Percentiles rank a stretch among this genome's conserved stretches.
Evolutionary conservation across 2,113 vertebrate species (phyloP).

Genomic region (Uropsilus gracilis): DNA sequence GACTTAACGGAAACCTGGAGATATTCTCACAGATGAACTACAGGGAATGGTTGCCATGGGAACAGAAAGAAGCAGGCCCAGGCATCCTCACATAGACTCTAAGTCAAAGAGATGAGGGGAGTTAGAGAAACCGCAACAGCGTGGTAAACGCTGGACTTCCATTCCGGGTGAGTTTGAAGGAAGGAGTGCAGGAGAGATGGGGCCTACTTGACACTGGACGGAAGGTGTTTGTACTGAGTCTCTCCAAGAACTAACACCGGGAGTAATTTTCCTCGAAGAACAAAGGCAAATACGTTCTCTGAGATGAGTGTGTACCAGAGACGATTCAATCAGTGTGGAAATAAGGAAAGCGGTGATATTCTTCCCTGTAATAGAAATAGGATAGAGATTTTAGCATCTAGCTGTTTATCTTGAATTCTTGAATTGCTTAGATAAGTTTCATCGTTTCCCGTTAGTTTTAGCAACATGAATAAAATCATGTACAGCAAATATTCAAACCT

Average conservation of each 20-base stretch:
- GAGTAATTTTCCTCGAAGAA: background rate
- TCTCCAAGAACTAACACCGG: background rate
- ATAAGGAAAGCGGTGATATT: background rate
- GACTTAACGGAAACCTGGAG: slow-evolving; percentile 45
- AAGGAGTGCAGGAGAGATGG: background rate
- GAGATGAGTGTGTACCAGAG: background rate
- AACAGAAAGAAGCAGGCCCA: slow-evolving; percentile 30
- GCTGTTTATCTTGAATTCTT: background rate
- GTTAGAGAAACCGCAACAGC: slow-evolving; percentile 16
- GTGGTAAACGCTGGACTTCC: slow-evolving; percentile 41
- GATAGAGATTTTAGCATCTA: background rate
- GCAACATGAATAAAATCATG: background rate
- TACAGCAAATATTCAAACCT: background rate
- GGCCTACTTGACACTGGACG: background rate
- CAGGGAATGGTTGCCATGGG: slow-evolving; percentile 39
- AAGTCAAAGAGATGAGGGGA: slow-evolving; percentile 25
- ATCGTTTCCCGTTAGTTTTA: background rate
- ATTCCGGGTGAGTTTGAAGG: slow-evolving; percentile 26
- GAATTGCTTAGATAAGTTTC: background rate
- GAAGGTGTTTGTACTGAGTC: background rate
- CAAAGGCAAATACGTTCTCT: background rate
- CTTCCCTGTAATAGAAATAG: background rate
- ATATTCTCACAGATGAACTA: slow-evolving; percentile 40
- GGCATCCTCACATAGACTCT: slow-evolving; percentile 56
- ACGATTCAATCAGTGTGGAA: background rate